Conservation (phyloP, 1,140 invertebrate species). For the Amphibalanus amphitrite region DNA sequence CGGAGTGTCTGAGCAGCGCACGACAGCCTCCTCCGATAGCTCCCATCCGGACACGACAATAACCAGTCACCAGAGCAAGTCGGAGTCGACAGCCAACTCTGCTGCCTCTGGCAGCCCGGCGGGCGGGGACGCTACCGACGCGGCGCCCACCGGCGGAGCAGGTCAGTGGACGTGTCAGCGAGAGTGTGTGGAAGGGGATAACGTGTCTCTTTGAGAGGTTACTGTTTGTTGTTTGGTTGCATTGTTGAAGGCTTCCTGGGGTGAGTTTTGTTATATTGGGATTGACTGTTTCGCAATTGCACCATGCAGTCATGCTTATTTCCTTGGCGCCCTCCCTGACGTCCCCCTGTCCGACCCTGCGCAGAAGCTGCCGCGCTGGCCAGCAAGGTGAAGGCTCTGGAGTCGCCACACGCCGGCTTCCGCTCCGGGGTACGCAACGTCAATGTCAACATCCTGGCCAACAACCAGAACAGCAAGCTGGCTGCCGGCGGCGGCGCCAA, state of each 20-base stretch:
- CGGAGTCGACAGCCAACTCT: background rate
- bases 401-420: slow-evolving; percentile 15
- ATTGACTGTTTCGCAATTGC: too few relatives aligned
- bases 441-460: slow-evolving; percentile 24
- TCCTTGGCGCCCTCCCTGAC: too few relatives aligned
- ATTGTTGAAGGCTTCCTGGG: too few relatives aligned
- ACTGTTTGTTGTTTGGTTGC: too few relatives aligned
- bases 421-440: slow-evolving; percentile 21
- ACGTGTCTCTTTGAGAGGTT: too few relatives aligned
- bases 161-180: too few relatives aligned
- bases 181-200: too few relatives aligned
- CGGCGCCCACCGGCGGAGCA: slow-evolving; percentile 6
- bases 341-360: slow-evolving; percentile 16
- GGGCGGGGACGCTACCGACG: slow-evolving; percentile 9
- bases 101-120: slow-evolving; percentile 8
- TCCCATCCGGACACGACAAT: background rate
- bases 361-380: slow-evolving; percentile 27
- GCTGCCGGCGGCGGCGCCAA: slow-evolving; percentile 32
- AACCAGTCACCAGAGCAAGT: background rate
- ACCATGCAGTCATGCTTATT: too few relatives aligned
- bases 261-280: too few relatives aligned
- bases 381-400: slow-evolving; percentile 28
- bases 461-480: slow-evolving; percentile 31
- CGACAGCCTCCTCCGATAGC: too few relatives aligned
- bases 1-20: background rate